Evolutionary conservation across 1,140 invertebrate genomes (phyloP).

Genomic region (Rhagoletis pomonella): DNA sequence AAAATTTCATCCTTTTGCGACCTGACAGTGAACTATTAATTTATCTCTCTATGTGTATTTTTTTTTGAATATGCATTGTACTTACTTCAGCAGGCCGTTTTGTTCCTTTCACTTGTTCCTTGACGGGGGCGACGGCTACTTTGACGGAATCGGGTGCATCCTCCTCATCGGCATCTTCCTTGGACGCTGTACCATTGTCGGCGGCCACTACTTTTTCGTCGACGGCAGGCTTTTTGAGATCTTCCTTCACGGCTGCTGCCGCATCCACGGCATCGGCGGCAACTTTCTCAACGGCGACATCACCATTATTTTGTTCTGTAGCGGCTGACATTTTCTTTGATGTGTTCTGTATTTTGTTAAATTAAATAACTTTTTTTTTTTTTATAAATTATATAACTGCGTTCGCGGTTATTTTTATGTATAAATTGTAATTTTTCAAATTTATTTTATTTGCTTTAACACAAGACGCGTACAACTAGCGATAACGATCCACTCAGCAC

Average conservation of each 20-base stretch:
- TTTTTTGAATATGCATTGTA: constrained; percentile 53
- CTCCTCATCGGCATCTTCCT: constrained; percentile 64
- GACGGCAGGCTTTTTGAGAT: constrained; percentile 70
- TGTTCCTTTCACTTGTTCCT: constrained; percentile 72
- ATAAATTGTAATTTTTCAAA: constrained; percentile 55
- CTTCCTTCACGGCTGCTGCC: constrained; percentile 68
- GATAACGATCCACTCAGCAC: constrained; percentile 65
- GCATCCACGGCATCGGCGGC: constrained; percentile 63
- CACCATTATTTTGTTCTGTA: constrained; percentile 74
- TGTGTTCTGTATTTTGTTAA: constrained; percentile 61
- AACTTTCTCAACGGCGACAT: constrained; percentile 73
- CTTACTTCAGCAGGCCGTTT: constrained; percentile 73
- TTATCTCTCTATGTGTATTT: background rate
- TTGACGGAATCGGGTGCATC: constrained; percentile 59
- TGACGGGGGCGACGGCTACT: constrained; percentile 65
- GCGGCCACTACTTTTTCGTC: constrained; percentile 69
- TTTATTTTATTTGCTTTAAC: constrained; percentile 52
- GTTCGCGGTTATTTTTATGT: constrained; percentile 44
- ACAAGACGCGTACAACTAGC: constrained; percentile 59
- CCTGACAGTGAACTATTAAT: constrained; percentile 23
- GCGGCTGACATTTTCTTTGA: constrained; percentile 68
- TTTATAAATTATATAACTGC: constrained; percentile 58
- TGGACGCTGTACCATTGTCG: constrained; percentile 71
- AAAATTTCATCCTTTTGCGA: background rate
- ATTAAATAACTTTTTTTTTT: constrained; percentile 54